Base-by-base conservation (phyloP, 1,140 invertebrate genomes). In the Brachionus rubens region DNA sequence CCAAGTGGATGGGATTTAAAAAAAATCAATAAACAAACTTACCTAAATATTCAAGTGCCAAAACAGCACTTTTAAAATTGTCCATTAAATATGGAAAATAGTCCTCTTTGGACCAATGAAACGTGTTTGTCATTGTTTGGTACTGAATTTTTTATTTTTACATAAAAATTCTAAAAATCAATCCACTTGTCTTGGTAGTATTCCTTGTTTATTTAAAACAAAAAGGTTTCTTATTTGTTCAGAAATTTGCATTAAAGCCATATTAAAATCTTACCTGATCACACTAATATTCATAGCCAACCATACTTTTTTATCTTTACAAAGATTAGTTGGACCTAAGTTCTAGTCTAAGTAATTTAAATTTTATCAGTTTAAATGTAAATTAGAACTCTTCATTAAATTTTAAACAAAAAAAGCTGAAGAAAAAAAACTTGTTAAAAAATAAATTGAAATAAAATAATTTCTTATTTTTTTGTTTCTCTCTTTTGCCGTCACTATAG, bases 1-100 rank as follows among this genome's bases (percentile, higher is more conserved):
- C n/a, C n/a, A n/a, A n/a, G n/a, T n/a, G n/a, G n/a, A n/a, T 40
- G 76, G 72, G 76, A 26, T 24, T 16, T 28, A 10, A 19, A 6
- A 52, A 26, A 26, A 0, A 9, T 26, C 3, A 26, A 24, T 24
- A 59, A 10, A 16, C 26, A 5, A 50, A 26, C 12, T 72, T 54
- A 72, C 68, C 43, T 6, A 72, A 26, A 33, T 54, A 54, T 52
- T 72, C 68, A n/a, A 72, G 68, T 3, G 50, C 47, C 1, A 72
- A 19, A 10, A 72, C 68, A 21, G 68, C 47, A 50, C 16, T 50
- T 52, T 54, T 72, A 72, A 54, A 54, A 50, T 48, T 54, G 9
- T 54, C 30, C n/a, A 10, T 40, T 28, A 72, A 72, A 50, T 72
- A 54, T 6, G 30, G 50, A 72, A 72, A 72, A 54, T 72, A 72